These are phyloP conservation scores for Lissocephala sabroskyi DNA, from an alignment of 2,888 invertebrate genomes.

Conservation along the genomic window DNA sequence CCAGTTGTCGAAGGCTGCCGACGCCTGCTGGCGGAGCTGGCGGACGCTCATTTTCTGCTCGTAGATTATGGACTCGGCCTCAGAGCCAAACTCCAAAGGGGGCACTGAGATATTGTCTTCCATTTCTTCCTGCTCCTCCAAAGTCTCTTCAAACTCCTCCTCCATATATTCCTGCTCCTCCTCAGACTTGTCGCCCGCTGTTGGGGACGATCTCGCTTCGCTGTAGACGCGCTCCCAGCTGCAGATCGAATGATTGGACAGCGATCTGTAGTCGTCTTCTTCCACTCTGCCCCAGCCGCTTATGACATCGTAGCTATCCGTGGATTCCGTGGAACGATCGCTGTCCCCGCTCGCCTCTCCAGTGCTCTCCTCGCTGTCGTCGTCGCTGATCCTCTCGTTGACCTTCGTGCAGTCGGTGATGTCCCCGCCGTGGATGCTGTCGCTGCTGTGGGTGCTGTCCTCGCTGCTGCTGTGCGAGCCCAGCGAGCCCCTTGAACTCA, in stretches of 20 bases:
- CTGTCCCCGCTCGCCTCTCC: too few species aligned
- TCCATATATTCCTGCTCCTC: too few species aligned
- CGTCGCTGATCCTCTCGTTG: too few species aligned
- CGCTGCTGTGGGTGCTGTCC: background rate
- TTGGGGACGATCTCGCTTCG: too few species aligned
- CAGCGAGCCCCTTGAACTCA: background rate
- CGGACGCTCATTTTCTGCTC: slow-evolving; percentile 22
- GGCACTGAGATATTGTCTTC: slow-evolving; percentile 45
- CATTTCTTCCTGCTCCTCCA: slow-evolving; percentile 12
- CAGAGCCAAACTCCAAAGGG: slow-evolving; percentile 58
- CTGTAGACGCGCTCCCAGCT: slow-evolving; percentile 39
- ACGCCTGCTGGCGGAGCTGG: slow-evolving; percentile 32
- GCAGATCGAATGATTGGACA: slow-evolving; percentile 44
- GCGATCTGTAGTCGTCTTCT: slow-evolving; percentile 15
- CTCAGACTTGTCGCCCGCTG: too few species aligned
- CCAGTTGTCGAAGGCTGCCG: slow-evolving; percentile 68
- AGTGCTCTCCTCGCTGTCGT: too few species aligned
- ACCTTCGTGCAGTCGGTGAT: too few species aligned
- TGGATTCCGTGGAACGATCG: background rate
- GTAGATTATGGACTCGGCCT: slow-evolving; percentile 25
- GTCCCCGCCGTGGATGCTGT: too few species aligned
- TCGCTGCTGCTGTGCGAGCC: background rate
- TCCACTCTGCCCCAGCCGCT: background rate
- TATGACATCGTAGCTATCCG: background rate
- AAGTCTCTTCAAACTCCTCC: too few species aligned